Base-by-base conservation (phyloP, 2,113 vertebrate species). In the Cyprinus carpio region DNA sequence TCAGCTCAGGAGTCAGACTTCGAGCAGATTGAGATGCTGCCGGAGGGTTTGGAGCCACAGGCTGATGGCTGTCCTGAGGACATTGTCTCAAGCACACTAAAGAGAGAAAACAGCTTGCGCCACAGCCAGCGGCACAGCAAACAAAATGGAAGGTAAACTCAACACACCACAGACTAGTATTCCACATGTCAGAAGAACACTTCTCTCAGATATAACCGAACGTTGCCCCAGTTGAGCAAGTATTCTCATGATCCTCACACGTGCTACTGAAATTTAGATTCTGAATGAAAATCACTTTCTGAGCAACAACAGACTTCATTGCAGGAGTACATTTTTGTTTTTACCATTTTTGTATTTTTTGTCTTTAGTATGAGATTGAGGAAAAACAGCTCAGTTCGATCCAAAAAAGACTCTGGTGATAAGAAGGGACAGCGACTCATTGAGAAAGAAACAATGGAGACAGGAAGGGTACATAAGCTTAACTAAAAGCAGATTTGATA, bases 361-460 rank as follows among this genome's bases (percentile, higher is more conserved):
- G 1, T 87, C 23, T 65, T 62, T 43, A 93, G 93, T 88, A 65
- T 95, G 64, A 91, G 89, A 84, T 9, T 91, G 60, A 91, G 91
- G 86, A 91, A 85, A 71, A 91, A 72, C 16, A 89, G 20, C 75
- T 90, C 91, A 0, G 6, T 91, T 2, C 90, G 25, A 85, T 86
- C 90, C 82, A 0, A 81, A 4, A 87, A 81, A 62, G 34, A 58
- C 16, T 16, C 8, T 1, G 75, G 4, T 9, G 90, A 92, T 25
- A 64, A 94, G 67, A 95, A 93, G 86, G 97, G 97, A 27, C 96
- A 98, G 90, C 88, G 91, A 20, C 91, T 99, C 54, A 98, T 98
- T 0, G 95, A 99, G 81, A 98, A 96, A 81, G 98, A 99, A 91
- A 18, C 93, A 1, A 91, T 99, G 92, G 96, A 99, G 92, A 97